Conservation (phyloP, 2,797 vertebrate species). For the Enteromius argenteus region DNA sequence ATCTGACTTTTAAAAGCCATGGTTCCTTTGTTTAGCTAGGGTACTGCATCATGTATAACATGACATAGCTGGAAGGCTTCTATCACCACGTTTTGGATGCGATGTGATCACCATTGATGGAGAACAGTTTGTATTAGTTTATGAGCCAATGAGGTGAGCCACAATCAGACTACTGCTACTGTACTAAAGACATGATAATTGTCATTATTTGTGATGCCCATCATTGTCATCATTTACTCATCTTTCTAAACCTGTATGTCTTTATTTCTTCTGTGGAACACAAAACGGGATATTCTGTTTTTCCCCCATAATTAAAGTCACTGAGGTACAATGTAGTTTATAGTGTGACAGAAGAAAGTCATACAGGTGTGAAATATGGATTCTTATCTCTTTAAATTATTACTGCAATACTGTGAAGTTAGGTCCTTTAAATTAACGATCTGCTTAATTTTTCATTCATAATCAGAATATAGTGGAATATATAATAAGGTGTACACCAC, state of each 20-base stretch:
- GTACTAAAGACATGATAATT: neutral
- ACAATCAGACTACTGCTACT: too few species aligned
- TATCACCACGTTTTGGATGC: constrained; percentile 15
- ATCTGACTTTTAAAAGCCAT: constrained; percentile 78
- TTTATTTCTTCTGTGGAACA: neutral
- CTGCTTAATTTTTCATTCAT: neutral
- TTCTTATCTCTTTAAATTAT: neutral
- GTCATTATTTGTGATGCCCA: too few species aligned
- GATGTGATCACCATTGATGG: neutral
- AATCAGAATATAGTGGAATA: neutral
- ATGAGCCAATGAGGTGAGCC: neutral
- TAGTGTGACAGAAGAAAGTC: neutral
- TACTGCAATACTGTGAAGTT: neutral
- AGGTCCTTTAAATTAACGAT: neutral
- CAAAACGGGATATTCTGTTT: neutral
- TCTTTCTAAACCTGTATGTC: neutral
- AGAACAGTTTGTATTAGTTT: neutral
- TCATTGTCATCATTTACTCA: neutral
- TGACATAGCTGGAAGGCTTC: constrained; percentile 42
- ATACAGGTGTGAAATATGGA: neutral
- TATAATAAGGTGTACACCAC: neutral
- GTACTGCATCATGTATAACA: constrained; percentile 27
- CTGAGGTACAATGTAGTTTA: neutral
- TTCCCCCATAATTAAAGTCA: neutral
- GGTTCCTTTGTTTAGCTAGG: constrained; percentile 80